Base-by-base conservation (phyloP, 1,140 invertebrate species). In the Hyles vespertilio region DNA sequence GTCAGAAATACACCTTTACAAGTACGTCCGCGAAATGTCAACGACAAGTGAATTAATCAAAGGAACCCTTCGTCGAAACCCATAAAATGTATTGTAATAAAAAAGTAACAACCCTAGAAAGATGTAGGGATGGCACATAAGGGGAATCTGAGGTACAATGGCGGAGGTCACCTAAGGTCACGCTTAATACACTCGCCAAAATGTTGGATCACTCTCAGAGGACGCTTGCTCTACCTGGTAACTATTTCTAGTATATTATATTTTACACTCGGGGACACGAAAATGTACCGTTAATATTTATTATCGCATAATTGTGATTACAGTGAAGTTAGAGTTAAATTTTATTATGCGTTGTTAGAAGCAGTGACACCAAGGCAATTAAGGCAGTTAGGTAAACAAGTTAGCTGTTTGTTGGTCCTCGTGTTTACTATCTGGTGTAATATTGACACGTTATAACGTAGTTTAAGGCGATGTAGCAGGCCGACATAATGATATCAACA, bases 131-230 rank as follows among this genome's bases (percentile, higher is more conserved):
- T 36, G 33, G 2, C n/a, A 33, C 51, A 51, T 33, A 45, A 56
- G 50, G 54, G 54, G 40, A 61, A 34, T 61, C 59, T 47, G 5
- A 43, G 45, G 44, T 52, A 61, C 59, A 61, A 56, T 56, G 33
- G 46, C 54, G 9, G 43, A 56, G 59, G 59, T 61, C 59, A 59
- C 49, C 51, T 46, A 40, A 51, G 62, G 53, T 59, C 58, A 56
- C 53, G 56, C 59, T 67, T 70, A 70, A 67, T 65, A 61, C 65
- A 63, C 61, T 58, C 51, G 47, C 58, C 58, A 57, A 54, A 59
- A 54, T 70, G 69, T 67, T 67, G 62, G 60, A 67, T 65, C 56
- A 65, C 60, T 46, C 65, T 66, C 69, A n/a, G 52, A 56, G 12
- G 65, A 65, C 58, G 36, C 36, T 40, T 40, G 65, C 61, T 47